Conservation (phyloP, 2,113 vertebrate species). For the Dicrurus megarhynchus region DNA sequence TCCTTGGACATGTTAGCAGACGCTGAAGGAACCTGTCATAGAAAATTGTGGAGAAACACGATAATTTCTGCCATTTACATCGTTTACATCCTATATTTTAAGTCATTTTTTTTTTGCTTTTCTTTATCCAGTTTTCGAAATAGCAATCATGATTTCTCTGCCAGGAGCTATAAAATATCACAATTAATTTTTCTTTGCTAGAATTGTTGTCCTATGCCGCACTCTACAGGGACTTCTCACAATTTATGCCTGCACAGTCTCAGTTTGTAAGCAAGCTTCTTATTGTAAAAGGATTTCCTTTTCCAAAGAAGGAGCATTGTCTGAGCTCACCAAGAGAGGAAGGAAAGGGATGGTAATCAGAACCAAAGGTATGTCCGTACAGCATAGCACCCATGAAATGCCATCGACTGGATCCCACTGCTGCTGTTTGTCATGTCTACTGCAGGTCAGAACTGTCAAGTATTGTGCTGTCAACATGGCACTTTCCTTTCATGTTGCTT, state of each 20-base stretch:
- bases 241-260: not conserved
- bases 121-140: not conserved
- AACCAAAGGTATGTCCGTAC: not conserved
- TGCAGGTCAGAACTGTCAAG: not conserved
- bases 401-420: fast-evolving
- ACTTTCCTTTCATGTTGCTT: not conserved
- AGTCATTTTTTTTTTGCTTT: not conserved
- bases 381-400: not conserved
- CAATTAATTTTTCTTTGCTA: not conserved
- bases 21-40: not conserved
- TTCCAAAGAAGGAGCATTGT: not conserved
- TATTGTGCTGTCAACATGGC: not conserved
- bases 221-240: not conserved
- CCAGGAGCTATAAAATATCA: not conserved
- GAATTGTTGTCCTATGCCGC: not conserved
- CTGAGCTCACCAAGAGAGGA: not conserved
- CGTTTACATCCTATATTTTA: not conserved
- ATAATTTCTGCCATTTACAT: not conserved
- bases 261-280: not conserved
- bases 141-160: not conserved
- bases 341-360: not conserved
- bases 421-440: not conserved
- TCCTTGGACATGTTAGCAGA: not conserved
- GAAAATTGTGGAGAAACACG: not conserved
- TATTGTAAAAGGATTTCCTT: not conserved